A percentile compares a stretch with the other conserved stretches of the same genome.
These are phyloP conservation scores for Phorcus lineatus DNA, from an alignment of 2,888 invertebrate species.

Conservation along the genomic window DNA sequence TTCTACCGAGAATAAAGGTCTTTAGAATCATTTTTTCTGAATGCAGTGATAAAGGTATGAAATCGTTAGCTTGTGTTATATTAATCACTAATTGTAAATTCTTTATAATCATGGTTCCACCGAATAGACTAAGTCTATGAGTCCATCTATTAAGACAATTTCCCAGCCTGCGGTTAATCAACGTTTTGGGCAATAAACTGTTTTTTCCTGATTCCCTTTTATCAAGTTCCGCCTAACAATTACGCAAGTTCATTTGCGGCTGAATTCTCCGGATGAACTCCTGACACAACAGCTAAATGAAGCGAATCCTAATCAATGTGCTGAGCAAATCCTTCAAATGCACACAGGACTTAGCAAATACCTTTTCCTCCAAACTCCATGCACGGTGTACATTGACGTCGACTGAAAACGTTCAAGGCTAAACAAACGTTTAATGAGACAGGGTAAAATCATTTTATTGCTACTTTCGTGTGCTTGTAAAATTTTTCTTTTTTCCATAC, in stretches of 20 bases:
- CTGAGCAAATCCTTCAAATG: neutral
- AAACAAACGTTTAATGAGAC: slow-evolving; percentile 15
- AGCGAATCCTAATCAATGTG: neutral
- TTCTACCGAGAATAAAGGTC: too few species aligned
- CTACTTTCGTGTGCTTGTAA: slow-evolving; percentile 2
- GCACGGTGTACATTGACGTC: neutral
- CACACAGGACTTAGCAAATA: neutral
- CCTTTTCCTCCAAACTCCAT: neutral
- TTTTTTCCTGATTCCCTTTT: too few species aligned
- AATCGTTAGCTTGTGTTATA: too few species aligned
- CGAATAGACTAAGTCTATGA: too few species aligned
- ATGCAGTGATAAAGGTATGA: too few species aligned
- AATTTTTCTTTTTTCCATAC: neutral
- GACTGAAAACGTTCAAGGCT: neutral
- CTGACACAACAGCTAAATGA: neutral
- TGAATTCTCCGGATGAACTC: neutral
- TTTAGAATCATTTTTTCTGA: too few species aligned
- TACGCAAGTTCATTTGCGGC: neutral
- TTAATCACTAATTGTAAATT: too few species aligned
- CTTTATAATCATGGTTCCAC: too few species aligned
- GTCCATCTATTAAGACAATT: too few species aligned
- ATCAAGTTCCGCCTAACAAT: neutral
- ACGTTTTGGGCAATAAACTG: too few species aligned
- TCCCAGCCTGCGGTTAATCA: too few species aligned
- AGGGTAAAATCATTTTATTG: neutral